Conservation (phyloP, 2,888 invertebrate species). For the Sipha maydis region DNA sequence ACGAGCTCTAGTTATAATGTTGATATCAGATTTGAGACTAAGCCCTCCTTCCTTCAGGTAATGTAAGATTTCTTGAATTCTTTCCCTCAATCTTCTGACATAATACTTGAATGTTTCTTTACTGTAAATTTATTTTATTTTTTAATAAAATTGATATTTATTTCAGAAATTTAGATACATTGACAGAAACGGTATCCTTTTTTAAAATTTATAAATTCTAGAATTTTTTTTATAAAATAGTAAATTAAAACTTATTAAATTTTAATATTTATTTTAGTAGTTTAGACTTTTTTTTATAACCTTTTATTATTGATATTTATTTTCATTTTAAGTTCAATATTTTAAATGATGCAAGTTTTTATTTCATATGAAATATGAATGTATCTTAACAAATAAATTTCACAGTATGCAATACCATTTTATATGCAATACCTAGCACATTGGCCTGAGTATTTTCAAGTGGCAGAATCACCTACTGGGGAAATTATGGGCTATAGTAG, state of each 20-base stretch:
- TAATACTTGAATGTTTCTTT: no score
- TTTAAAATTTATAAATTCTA: not conserved
- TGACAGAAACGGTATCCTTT: conserved; percentile 85
- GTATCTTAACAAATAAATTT: conserved; percentile 51
- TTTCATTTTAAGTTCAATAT: not conserved
- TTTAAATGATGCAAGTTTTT: not conserved
- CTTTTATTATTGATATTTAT: not conserved
- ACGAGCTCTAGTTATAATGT: no score
- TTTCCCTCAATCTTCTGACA: no score
- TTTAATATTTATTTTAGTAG: not conserved
- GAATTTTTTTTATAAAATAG: not conserved
- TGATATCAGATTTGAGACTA: no score
- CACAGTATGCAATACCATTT: conserved; percentile 86
- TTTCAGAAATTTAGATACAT: conserved; percentile 92
- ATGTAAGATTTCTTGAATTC: no score
- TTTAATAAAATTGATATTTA: conserved; percentile 40
- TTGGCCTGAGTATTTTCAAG: conserved; percentile 99
- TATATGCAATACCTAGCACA: conserved; percentile 97
- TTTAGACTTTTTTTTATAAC: not conserved
- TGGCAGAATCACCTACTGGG: conserved; percentile 94
- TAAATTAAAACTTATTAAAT: not conserved
- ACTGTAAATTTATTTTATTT: conserved; percentile 63
- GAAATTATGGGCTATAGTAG: conserved; percentile 99
- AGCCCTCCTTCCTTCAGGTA: no score
- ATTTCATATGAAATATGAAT: not conserved